A percentile compares a stretch with the other conserved stretches of the same genome.
Conservation (phyloP, 2,113 vertebrate genomes). For the Pseudopodoces humilis region DNA sequence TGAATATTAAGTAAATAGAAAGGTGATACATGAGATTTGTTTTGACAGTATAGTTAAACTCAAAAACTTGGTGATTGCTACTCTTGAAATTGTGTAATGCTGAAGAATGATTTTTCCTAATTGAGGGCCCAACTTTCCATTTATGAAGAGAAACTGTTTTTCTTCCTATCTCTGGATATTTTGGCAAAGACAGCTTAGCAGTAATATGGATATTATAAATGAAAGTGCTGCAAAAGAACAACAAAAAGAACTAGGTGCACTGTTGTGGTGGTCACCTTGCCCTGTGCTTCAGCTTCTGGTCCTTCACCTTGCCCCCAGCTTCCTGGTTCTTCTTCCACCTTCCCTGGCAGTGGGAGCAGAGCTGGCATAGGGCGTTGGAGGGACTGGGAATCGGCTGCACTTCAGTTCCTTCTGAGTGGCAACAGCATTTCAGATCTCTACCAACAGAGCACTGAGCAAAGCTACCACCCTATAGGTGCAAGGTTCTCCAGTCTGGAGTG, state of each 20-base stretch:
- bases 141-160: background rate
- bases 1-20: background rate
- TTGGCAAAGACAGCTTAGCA: background rate
- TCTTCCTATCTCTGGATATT: background rate
- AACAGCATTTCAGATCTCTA: background rate
- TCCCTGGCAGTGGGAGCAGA: background rate
- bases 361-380: background rate
- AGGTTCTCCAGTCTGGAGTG: background rate
- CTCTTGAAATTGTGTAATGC: background rate
- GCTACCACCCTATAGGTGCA: rapidly evolving
- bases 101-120: background rate
- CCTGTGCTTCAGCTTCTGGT: background rate
- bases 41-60: background rate
- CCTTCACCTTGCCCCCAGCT: background rate
- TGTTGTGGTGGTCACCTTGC: background rate
- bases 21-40: background rate
- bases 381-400: background rate
- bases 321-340: background rate
- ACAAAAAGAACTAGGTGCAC: background rate
- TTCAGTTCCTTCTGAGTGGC: background rate
- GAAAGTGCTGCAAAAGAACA: background rate
- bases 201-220: background rate
- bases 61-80: background rate
- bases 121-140: background rate
- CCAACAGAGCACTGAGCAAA: background rate